These are phyloP conservation scores for Marisa cornuarietis DNA, from an alignment of 1,140 invertebrate species.

Conservation along the genomic window DNA sequence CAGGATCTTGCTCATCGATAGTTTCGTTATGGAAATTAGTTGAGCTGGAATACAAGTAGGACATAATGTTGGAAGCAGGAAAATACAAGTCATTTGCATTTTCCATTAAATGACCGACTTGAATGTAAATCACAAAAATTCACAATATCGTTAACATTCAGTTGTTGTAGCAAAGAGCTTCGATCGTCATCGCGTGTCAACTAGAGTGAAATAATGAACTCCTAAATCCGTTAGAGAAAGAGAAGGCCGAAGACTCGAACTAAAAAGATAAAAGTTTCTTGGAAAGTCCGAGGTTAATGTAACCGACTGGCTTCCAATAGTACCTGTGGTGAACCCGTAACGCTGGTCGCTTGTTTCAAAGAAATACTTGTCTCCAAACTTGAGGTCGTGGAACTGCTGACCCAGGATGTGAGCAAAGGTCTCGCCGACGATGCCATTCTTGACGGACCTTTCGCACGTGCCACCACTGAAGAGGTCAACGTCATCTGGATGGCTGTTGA, in stretches of 20 bases:
- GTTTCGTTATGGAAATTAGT: neutral
- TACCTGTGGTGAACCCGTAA: constrained; percentile 73
- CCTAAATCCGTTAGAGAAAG: neutral
- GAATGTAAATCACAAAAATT: neutral
- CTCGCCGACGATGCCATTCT: constrained; percentile 90
- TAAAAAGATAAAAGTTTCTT: too few species aligned
- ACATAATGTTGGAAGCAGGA: neutral
- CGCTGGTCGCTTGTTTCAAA: constrained; percentile 77
- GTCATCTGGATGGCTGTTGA: constrained; percentile 74
- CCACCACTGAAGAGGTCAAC: constrained; percentile 86
- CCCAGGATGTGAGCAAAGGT: constrained; percentile 96
- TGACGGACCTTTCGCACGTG: constrained; percentile 85
- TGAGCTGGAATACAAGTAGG: constrained; percentile 8
- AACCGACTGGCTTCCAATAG: neutral
- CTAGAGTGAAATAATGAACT: neutral
- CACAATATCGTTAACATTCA: neutral
- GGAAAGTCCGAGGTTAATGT: too few species aligned
- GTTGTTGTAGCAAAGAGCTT: neutral
- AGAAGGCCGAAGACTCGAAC: too few species aligned
- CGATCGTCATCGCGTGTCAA: neutral
- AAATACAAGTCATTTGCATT: neutral
- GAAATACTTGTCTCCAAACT: constrained; percentile 95
- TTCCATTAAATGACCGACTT: neutral
- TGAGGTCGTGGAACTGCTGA: constrained; percentile 88
- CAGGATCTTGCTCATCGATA: constrained; percentile 11